Percentiles rank a stretch among this genome's conserved stretches.
These are phyloP conservation scores for Pedicia rivosa DNA, from an alignment of 2,888 invertebrate species.

Conservation along the genomic window DNA sequence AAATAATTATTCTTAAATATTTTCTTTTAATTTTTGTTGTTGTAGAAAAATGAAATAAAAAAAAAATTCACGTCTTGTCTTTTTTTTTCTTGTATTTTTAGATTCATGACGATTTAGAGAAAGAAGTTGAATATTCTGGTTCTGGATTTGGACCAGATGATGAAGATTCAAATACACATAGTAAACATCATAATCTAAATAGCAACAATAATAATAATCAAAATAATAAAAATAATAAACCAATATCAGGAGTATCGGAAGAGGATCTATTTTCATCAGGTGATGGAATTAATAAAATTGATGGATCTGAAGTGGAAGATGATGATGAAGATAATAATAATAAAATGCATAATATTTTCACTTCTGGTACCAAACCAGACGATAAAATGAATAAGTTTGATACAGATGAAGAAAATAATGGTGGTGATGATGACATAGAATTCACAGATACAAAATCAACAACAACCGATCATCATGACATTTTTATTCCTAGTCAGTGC, in stretches of 20 bases:
- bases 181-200: background rate
- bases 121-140: conserved; percentile 70
- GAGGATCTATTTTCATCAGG: conserved; percentile 11
- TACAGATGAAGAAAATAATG: conserved; percentile 12
- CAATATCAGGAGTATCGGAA: conserved; percentile 7
- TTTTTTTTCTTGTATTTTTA: conserved; percentile 15
- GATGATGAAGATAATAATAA: conserved; percentile 10
- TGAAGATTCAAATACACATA: conserved; percentile 40
- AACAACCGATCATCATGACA: background rate
- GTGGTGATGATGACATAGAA: conserved; percentile 17
- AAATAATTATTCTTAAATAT: no score
- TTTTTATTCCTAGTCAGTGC: conserved; percentile 11
- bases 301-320: conserved; percentile 11
- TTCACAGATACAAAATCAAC: conserved; percentile 14
- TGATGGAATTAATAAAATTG: conserved; percentile 11
- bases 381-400: no score
- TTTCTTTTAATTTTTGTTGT: background rate
- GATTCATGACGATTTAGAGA: conserved; percentile 34
- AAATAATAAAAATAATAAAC: conserved; percentile 6
- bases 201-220: background rate
- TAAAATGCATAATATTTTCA: no score
- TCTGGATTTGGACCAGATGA: conserved; percentile 75
- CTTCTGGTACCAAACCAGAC: no score
- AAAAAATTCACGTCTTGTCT: background rate
- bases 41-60: no score